Base-by-base conservation (phyloP, 2,888 invertebrate species). In the Hirtodrosophila duncani region DNA sequence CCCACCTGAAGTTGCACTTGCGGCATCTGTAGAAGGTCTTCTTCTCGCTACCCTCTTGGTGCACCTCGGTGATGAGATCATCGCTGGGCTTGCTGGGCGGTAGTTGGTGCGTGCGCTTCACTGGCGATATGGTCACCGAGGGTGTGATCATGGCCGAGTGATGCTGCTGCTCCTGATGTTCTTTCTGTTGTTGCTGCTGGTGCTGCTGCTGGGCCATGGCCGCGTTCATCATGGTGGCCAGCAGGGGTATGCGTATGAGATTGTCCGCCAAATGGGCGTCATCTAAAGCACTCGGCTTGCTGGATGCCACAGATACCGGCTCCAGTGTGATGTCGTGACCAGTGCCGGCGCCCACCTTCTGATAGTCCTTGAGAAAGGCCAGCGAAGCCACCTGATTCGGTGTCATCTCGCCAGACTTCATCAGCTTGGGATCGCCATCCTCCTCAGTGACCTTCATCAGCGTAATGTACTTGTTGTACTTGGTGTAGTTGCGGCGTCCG, bases 381-480 rank as follows among this genome's bases (percentile, higher is more conserved):
- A 90, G 85, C 3, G 88, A 85, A 8, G 88, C 87, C 57, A 90
- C 90, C 66, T 87, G 87, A 52, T 85, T 84, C 8, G 86, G 86
- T 18, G 86, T 87, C 86, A 87, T 87, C 61, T 87, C 87, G 18
- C 87, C 87, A 1, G 87, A 87, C 52, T 87, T 87, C 83, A 87
- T 85, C 8, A 87, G 66, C 57, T 87, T 87, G 1, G 87, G 87
- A 67, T 87, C 87, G 8, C 87, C 87, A 60, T 87, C 87, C 53
- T 87, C 89, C 85, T 67, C 90, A 85, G 84, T 88, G 82, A 87
- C 90, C 88, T 88, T 90, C 88, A 92, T 88, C 87, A 92, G 90
- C 62, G 94, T 93, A 68, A 95, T 90, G 85, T 94, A 96, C 87
- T 94, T 94, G 84, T 96, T 95, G 87, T 97, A 97, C 88, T 96